Percentiles rank a stretch among this genome's conserved stretches.
These are phyloP conservation scores for Talpa occidentalis DNA, from an alignment of 2,113 vertebrate genomes.

Conservation along the genomic window DNA sequence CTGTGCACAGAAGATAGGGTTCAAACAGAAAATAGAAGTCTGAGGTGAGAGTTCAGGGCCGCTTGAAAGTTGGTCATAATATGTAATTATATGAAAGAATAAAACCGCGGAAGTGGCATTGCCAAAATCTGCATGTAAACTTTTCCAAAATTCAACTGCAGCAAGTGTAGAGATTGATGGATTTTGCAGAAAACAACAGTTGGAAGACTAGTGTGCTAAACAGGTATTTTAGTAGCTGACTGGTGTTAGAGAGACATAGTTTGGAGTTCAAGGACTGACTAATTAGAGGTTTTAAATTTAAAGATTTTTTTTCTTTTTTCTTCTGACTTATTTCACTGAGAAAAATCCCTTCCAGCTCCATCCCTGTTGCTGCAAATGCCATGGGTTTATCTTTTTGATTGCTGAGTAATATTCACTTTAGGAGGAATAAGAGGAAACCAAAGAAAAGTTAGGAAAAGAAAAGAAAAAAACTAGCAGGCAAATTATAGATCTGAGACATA, in stretches of 20 bases:
- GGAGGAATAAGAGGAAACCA: too few relatives aligned
- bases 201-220: background rate
- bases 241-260: background rate
- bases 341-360: too few relatives aligned
- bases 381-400: too few relatives aligned
- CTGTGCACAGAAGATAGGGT: background rate
- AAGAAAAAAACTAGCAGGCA: too few relatives aligned
- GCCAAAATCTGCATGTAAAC: background rate
- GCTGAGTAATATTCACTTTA: too few relatives aligned
- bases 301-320: too few relatives aligned
- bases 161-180: background rate
- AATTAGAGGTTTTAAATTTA: background rate
- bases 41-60: background rate
- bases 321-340: too few relatives aligned
- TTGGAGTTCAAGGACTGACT: background rate
- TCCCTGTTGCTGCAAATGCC: too few relatives aligned
- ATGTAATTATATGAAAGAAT: background rate
- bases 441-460: too few relatives aligned
- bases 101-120: fast-evolving
- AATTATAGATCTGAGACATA: too few relatives aligned
- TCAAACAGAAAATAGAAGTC: background rate
- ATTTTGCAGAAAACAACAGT: background rate
- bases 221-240: background rate
- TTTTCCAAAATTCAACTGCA: background rate
- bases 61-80: background rate